Conservation (phyloP, 2,113 vertebrate genomes). For the Laterallus jamaicensis region DNA sequence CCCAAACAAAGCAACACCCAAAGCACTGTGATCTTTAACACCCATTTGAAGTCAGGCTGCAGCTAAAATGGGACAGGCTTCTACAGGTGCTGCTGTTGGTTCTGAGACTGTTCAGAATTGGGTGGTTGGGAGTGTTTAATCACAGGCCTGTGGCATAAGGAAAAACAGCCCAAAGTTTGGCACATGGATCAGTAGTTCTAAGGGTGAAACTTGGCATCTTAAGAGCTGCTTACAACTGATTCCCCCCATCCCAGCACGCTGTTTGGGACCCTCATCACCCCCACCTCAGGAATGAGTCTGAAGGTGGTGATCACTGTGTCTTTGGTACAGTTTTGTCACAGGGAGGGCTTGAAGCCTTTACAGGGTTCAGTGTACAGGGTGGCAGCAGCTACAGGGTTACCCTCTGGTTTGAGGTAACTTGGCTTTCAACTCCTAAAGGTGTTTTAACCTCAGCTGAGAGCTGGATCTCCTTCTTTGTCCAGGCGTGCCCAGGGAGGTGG, state of each 20-base stretch:
- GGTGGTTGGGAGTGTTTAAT: not conserved
- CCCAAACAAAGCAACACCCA: not conserved
- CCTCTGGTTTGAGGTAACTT: not conserved
- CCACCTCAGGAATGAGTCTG: not conserved
- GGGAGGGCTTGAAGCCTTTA: no score
- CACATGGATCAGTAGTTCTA: not conserved
- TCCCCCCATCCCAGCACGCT: accelerated
- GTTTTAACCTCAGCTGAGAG: not conserved
- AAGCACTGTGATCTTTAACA: not conserved
- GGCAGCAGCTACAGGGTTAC: not conserved
- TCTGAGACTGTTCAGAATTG: not conserved
- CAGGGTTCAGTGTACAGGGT: no score
- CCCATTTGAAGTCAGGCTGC: not conserved
- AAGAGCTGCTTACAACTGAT: not conserved
- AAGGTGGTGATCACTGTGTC: not conserved
- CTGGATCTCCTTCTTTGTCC: not conserved
- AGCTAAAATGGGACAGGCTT: not conserved
- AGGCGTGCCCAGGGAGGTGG: not conserved
- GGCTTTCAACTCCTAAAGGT: not conserved
- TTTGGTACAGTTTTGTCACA: not conserved
- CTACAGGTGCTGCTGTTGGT: not conserved
- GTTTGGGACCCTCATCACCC: not conserved
- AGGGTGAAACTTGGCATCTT: accelerated
- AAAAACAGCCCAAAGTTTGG: not conserved
- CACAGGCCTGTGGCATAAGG: not conserved